Evolutionary conservation across 1,140 invertebrate genomes (phyloP).

Genomic region (Orchestia grillus): DNA sequence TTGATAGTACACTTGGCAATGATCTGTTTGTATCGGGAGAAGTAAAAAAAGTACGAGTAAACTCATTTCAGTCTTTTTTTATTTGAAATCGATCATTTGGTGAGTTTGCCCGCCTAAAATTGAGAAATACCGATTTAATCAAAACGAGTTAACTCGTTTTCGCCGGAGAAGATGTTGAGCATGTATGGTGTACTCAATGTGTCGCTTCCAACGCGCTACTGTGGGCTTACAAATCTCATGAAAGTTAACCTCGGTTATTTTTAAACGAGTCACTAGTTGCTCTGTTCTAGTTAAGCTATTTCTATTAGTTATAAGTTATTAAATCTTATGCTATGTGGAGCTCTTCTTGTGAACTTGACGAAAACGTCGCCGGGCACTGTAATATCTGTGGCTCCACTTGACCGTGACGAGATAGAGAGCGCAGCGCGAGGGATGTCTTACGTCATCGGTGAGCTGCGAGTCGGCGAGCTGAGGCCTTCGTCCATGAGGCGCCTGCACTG

Average conservation of each 20-base stretch:
- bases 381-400: background rate
- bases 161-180: no score
- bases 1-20: no score
- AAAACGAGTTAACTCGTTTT: no score
- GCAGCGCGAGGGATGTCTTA: background rate
- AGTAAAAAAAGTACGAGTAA: no score
- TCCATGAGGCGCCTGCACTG: background rate
- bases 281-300: background rate
- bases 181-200: background rate
- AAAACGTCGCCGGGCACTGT: background rate
- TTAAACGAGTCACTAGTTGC: background rate
- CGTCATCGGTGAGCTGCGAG: background rate
- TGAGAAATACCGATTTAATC: no score
- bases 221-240: background rate
- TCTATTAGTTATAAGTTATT: background rate
- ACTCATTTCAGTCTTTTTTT: no score
- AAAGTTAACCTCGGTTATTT: background rate
- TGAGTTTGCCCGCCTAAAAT: no score
- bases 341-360: background rate
- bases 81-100: no score
- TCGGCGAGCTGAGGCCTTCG: background rate
- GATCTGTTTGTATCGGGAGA: no score
- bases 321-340: background rate
- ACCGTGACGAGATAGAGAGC: background rate
- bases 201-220: background rate